Evolutionary conservation across 2,888 invertebrate species (phyloP).

Genomic region (Drosophila melanosoma): DNA sequence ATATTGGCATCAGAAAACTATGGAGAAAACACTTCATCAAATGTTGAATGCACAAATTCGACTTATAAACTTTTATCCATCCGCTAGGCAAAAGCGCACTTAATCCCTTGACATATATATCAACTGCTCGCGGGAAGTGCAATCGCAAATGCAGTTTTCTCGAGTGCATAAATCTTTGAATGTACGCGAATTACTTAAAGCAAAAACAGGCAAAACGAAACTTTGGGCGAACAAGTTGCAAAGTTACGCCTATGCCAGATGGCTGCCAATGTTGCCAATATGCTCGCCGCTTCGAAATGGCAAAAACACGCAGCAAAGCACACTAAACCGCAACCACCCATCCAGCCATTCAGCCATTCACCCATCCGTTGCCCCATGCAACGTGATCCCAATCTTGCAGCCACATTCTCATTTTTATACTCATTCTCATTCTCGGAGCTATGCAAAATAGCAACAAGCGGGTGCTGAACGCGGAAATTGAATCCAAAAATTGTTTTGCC

Average conservation of each 20-base stretch:
- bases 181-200: constrained; percentile 72
- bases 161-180: constrained; percentile 70
- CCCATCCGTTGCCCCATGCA: constrained; percentile 7
- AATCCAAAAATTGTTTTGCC: constrained; percentile 67
- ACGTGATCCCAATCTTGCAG: constrained; percentile 29
- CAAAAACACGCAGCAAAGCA: constrained; percentile 22
- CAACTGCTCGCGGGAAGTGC: constrained; percentile 48
- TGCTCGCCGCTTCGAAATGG: constrained; percentile 29
- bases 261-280: constrained; percentile 76
- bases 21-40: constrained; percentile 19
- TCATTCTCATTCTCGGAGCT: constrained; percentile 12
- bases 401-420: constrained; percentile 7
- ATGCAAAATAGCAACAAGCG: constrained; percentile 75
- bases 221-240: constrained; percentile 54
- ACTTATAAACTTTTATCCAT: constrained; percentile 22
- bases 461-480: constrained; percentile 73
- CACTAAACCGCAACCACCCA: constrained; percentile 17
- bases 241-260: constrained; percentile 70
- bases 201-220: constrained; percentile 54
- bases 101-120: constrained; percentile 64
- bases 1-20: not conserved
- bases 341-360: not conserved
- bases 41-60: constrained; percentile 23
- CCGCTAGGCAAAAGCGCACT: constrained; percentile 36
- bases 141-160: constrained; percentile 46